These are phyloP conservation scores for Teinopalpus imperialis DNA, from an alignment of 2,888 invertebrate species.

Conservation along the genomic window DNA sequence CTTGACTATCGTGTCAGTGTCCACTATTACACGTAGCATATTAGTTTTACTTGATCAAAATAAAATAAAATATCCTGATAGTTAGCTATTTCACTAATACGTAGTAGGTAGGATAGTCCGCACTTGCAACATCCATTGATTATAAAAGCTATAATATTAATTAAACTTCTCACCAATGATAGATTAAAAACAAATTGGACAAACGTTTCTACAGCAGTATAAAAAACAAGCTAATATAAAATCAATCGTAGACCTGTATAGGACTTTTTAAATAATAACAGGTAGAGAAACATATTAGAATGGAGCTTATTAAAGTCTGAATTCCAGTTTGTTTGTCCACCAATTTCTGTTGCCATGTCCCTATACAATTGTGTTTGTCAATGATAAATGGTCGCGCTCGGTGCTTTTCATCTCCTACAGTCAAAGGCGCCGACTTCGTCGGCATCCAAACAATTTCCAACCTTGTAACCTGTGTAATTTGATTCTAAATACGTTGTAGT, in stretches of 20 bases:
- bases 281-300: constrained; percentile 15
- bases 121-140: no score
- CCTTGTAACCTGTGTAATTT: constrained; percentile 36
- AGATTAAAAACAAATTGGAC: no score
- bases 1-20: no score
- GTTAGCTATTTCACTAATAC: no score
- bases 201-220: no score
- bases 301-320: constrained; percentile 53
- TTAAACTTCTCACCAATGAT: no score
- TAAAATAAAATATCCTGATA: no score
- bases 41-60: no score
- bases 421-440: constrained; percentile 69
- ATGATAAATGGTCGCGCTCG: constrained; percentile 80
- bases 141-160: no score
- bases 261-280: constrained; percentile 16
- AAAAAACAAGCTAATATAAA: no score
- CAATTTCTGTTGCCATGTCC: constrained; percentile 72
- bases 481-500: constrained; percentile 39
- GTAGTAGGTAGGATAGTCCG: no score
- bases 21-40: no score
- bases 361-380: constrained; percentile 81
- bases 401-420: constrained; percentile 74
- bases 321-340: constrained; percentile 74
- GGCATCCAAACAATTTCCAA: constrained; percentile 38
- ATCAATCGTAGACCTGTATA: background rate